These are phyloP conservation scores for Scaptomyza hsui DNA, from an alignment of 1,140 invertebrate species.

Conservation along the genomic window DNA sequence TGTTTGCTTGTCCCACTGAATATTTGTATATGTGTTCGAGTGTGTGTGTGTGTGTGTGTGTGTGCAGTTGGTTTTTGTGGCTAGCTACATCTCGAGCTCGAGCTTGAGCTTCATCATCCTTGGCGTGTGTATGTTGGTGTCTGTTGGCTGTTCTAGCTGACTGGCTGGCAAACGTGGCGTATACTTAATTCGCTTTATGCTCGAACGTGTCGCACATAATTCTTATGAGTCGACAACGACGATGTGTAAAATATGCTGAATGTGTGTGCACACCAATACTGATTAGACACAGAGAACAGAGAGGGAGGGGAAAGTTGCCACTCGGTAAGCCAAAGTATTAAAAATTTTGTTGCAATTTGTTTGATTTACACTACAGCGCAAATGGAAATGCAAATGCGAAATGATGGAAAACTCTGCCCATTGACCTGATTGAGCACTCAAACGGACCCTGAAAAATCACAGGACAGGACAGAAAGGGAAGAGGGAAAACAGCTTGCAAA, in stretches of 20 bases:
- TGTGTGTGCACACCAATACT: slow-evolving; percentile 74
- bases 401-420: slow-evolving; percentile 64
- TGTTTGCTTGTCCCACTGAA: slow-evolving; percentile 33
- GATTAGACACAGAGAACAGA: slow-evolving; percentile 52
- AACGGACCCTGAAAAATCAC: slow-evolving; percentile 21
- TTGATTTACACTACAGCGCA: slow-evolving; percentile 74
- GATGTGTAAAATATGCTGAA: slow-evolving; percentile 78
- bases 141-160: slow-evolving; percentile 30
- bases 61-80: slow-evolving; percentile 62
- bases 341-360: slow-evolving; percentile 73
- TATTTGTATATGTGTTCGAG: slow-evolving; percentile 26
- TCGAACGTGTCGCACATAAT: slow-evolving; percentile 80
- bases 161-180: slow-evolving; percentile 75
- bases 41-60: slow-evolving; percentile 37
- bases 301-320: background rate
- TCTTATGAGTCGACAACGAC: slow-evolving; percentile 61
- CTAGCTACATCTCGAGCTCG: slow-evolving; percentile 5
- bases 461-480: background rate
- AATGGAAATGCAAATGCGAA: slow-evolving; percentile 47
- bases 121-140: slow-evolving; percentile 15
- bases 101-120: slow-evolving; percentile 1
- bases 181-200: slow-evolving; percentile 82
- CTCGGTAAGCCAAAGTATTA: slow-evolving; percentile 60
- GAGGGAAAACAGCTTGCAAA: background rate
- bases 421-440: slow-evolving; percentile 77